phyloP scores from a whole-genome alignment of 2,113 vertebrate genomes.

The Cyprinodon brontotheroides region DNA sequence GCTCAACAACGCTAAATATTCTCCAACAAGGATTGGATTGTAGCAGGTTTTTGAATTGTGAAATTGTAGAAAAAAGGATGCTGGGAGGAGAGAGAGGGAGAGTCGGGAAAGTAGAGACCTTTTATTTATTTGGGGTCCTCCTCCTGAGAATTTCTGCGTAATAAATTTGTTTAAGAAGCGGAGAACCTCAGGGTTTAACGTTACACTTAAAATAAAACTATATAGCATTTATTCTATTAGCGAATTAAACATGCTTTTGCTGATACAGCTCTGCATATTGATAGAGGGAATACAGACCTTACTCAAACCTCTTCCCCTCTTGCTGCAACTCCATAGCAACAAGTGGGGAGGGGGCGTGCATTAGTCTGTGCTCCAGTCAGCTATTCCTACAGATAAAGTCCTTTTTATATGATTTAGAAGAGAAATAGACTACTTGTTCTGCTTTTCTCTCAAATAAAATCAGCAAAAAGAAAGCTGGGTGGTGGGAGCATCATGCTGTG shows the following conservation, averaged over 20 bases:
- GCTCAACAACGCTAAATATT: constrained; percentile 75
- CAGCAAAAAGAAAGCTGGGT: no score
- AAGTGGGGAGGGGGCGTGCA: not conserved
- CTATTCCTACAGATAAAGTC: no score
- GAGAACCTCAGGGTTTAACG: not conserved
- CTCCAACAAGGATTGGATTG: constrained; percentile 76
- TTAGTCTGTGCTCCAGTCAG: no score
- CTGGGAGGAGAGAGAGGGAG: constrained; percentile 35
- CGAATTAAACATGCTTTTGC: no score
- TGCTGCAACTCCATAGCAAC: not conserved
- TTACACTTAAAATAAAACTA: not conserved
- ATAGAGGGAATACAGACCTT: no score
- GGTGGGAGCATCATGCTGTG: no score
- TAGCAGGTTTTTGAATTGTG: constrained; percentile 59
- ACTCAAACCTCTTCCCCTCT: no score
- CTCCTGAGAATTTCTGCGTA: not conserved
- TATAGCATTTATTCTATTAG: not conserved
- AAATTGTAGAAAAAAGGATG: constrained; percentile 46
- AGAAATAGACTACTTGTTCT: no score
- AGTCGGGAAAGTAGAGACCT: constrained; percentile 1
- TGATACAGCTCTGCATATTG: no score
- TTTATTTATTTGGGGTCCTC: no score
- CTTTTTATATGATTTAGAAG: no score
- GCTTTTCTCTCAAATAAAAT: no score
- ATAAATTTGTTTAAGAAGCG: not conserved